These are phyloP conservation scores for Danaus melanippus DNA, from an alignment of 1,140 invertebrate genomes.

Conservation along the genomic window DNA sequence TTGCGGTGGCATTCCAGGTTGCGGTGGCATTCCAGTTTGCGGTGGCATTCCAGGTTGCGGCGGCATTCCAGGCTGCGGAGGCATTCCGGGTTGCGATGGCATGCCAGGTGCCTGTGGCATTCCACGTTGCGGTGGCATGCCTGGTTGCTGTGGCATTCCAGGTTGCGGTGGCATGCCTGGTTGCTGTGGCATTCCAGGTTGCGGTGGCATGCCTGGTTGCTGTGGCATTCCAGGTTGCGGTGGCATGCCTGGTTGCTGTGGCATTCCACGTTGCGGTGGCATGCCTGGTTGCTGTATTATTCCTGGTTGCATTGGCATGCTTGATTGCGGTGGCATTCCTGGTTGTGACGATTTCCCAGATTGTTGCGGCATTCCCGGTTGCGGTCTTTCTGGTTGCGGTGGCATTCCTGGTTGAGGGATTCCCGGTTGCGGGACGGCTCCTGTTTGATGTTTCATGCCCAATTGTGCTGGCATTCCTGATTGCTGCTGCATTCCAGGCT, in stretches of 20 bases:
- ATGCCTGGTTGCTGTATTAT: conserved; percentile 34
- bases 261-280: conserved; percentile 26
- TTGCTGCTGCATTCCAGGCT: conserved; percentile 17
- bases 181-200: conserved; percentile 45
- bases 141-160: conserved; percentile 18
- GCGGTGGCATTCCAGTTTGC: conserved; percentile 24
- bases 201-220: conserved; percentile 32
- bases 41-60: conserved; percentile 28
- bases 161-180: conserved; percentile 31
- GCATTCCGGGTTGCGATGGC: conserved; percentile 25
- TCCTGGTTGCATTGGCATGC: conserved; percentile 22
- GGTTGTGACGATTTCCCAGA: conserved; percentile 18
- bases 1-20: conserved; percentile 25
- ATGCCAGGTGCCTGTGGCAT: conserved; percentile 20
- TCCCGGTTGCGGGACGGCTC: conserved; percentile 30
- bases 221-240: conserved; percentile 28
- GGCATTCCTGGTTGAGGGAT: conserved; percentile 24
- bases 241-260: conserved; percentile 18
- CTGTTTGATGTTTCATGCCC: conserved; percentile 27
- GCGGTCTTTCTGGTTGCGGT: conserved; percentile 31
- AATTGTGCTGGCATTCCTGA: conserved; percentile 23
- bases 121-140: conserved; percentile 20
- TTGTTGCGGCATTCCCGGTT: conserved; percentile 30
- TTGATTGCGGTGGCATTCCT: conserved; percentile 24
- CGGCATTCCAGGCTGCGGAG: conserved; percentile 25